Evolutionary conservation across 1,140 invertebrate species (phyloP).

Genomic region (Sycophila sp.): DNA sequence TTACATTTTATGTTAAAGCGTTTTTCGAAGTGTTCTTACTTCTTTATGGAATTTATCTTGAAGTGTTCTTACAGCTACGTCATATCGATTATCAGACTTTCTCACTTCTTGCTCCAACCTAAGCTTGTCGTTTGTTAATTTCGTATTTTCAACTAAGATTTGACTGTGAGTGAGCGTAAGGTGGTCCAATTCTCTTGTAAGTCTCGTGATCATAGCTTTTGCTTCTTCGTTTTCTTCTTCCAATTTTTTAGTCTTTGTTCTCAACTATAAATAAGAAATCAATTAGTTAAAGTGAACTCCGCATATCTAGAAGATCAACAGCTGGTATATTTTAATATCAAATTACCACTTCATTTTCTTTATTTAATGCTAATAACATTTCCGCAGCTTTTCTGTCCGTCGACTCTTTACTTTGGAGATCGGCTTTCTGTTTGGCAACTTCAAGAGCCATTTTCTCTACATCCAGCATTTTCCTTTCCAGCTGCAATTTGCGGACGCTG

Average conservation of each 20-base stretch:
- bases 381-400: constrained; percentile 54
- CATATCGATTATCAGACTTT: constrained; percentile 56
- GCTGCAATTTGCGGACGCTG: constrained; percentile 51
- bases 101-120: constrained; percentile 64
- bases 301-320: not conserved
- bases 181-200: constrained; percentile 63
- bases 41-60: constrained; percentile 62
- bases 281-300: not conserved
- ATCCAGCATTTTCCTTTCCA: constrained; percentile 65
- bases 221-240: constrained; percentile 59
- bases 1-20: not conserved
- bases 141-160: constrained; percentile 71
- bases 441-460: constrained; percentile 66
- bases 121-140: constrained; percentile 72
- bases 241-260: constrained; percentile 53
- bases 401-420: constrained; percentile 60
- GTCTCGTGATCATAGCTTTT: constrained; percentile 51
- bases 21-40: constrained; percentile 38
- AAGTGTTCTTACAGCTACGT: constrained; percentile 48
- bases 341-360: constrained; percentile 58
- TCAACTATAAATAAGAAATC: constrained; percentile 45
- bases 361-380: constrained; percentile 53
- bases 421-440: constrained; percentile 64
- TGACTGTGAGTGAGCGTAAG: constrained; percentile 69
- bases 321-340: not conserved